These are phyloP conservation scores for Diachrysia chrysitis DNA, from an alignment of 2,888 invertebrate genomes.

Conservation along the genomic window DNA sequence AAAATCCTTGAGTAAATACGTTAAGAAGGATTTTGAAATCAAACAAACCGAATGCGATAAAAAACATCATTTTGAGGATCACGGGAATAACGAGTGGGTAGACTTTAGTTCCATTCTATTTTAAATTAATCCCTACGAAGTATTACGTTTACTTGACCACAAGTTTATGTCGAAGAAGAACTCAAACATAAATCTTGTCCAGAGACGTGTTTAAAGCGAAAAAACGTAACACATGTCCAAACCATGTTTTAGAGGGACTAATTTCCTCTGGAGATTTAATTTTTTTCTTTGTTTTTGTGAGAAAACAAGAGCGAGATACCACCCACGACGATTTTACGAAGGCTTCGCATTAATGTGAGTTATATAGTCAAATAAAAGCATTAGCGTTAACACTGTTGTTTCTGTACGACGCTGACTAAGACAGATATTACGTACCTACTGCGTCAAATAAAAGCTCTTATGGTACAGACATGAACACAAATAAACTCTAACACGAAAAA, in stretches of 20 bases:
- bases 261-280: constrained; percentile 83
- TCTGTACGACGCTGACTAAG: constrained; percentile 50
- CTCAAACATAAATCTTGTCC: constrained; percentile 84
- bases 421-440: constrained; percentile 47
- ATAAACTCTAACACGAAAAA: constrained; percentile 13
- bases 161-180: constrained; percentile 79
- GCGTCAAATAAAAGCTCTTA: constrained; percentile 32
- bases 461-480: constrained; percentile 51
- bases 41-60: constrained; percentile 76
- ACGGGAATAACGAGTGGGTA: constrained; percentile 43
- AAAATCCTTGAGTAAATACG: constrained; percentile 78
- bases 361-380: constrained; percentile 69
- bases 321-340: constrained; percentile 83
- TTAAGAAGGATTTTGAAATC: constrained; percentile 73
- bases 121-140: constrained; percentile 72
- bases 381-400: constrained; percentile 63
- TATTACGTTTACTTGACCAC: constrained; percentile 78
- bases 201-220: constrained; percentile 85
- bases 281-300: constrained; percentile 75
- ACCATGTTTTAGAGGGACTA: constrained; percentile 87
- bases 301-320: constrained; percentile 80
- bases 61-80: constrained; percentile 59
- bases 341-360: constrained; percentile 60
- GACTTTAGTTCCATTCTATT: constrained; percentile 63
- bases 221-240: constrained; percentile 88